Conservation (phyloP, 2,888 invertebrate species). For the Steinernema carpocapsae region DNA sequence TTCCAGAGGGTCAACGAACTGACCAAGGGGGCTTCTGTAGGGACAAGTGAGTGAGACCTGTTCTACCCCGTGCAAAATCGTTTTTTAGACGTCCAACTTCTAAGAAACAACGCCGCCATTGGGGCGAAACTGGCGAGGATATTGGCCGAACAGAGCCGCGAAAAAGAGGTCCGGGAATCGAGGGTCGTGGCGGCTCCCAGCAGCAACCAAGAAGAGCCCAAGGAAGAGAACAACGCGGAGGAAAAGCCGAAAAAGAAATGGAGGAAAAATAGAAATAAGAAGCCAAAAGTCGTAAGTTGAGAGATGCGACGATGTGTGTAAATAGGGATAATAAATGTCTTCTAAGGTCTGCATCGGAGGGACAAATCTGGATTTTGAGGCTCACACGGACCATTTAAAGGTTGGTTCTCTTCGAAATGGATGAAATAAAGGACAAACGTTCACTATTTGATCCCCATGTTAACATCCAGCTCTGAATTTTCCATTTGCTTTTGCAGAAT, state of each 20-base stretch:
- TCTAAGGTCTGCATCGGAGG: slow-evolving; percentile 55
- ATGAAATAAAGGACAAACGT: no score
- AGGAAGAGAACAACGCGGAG: no score
- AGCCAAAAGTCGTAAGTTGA: slow-evolving; percentile 35
- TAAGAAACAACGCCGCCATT: slow-evolving; percentile 87
- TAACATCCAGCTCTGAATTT: no score
- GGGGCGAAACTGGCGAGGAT: slow-evolving; percentile 82
- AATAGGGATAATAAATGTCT: slow-evolving; percentile 27
- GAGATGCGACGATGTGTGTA: slow-evolving; percentile 37
- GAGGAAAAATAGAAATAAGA: background rate
- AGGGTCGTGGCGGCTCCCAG: background rate
- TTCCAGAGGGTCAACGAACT: slow-evolving; percentile 81
- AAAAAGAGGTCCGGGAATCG: background rate
- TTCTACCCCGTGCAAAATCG: background rate
- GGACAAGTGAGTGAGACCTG: slow-evolving; percentile 77
- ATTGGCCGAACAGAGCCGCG: slow-evolving; percentile 13
- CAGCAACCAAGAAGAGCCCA: background rate
- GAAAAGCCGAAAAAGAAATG: background rate
- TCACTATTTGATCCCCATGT: no score
- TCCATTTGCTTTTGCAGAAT: no score
- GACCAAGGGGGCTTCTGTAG: slow-evolving; percentile 83
- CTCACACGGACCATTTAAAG: slow-evolving; percentile 72
- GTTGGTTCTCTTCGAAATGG: slow-evolving; percentile 64
- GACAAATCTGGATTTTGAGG: slow-evolving; percentile 67
- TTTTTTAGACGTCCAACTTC: slow-evolving; percentile 82